Base-by-base conservation (phyloP, 1,140 invertebrate species). In the Lucilia sericata region DNA sequence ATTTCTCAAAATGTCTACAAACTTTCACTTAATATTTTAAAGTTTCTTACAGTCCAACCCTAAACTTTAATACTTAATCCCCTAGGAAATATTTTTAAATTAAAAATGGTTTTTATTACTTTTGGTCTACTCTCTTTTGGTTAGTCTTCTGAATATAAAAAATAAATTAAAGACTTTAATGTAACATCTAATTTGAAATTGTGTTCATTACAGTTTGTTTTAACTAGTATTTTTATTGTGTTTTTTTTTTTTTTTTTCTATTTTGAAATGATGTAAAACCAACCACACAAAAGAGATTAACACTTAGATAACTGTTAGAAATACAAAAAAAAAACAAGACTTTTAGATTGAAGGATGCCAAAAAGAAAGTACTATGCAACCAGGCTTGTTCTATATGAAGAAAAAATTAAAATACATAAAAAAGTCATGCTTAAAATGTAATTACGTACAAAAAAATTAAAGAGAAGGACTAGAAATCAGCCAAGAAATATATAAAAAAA, bases 401-500 rank as follows among this genome's bases (percentile, higher is more conserved):
- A 42, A 10, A 42, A 49, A 80, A 80, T 49, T 12, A 80, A 80
- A 78, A 70, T 14, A 65, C 14, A 12, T 14, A 55, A 42, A 80
- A 49, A 49, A 80, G n/a, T 49, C 42, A n/a, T 80, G 76, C 76
- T 80, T 80, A 80, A 80, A 80, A 80, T 80, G 76, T 80, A 80
- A 80, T 80, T 80, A 80, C 76, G 19, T 70, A 70, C n/a, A 21
- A 21, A 70, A 21, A 70, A 80, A 80, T 17, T 42, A 42, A 25
- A 19, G 30, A 80, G 42, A 80, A 12, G 49, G 10, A 80, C 36
- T 49, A 49, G 21, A 80, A 21, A 80, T 47, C 12, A 49, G 19
- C 42, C n/a, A 60, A 60, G 51, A 60, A 42, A 8, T n/a, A n/a
- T n/a, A 55, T n/a, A 80, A 51, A 80, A 30, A 49, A 49, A 80